Percentiles rank a stretch among this genome's conserved stretches.
phyloP scores from a whole-genome alignment of 2,888 invertebrate genomes.

The Stenolophus ochropezus region DNA sequence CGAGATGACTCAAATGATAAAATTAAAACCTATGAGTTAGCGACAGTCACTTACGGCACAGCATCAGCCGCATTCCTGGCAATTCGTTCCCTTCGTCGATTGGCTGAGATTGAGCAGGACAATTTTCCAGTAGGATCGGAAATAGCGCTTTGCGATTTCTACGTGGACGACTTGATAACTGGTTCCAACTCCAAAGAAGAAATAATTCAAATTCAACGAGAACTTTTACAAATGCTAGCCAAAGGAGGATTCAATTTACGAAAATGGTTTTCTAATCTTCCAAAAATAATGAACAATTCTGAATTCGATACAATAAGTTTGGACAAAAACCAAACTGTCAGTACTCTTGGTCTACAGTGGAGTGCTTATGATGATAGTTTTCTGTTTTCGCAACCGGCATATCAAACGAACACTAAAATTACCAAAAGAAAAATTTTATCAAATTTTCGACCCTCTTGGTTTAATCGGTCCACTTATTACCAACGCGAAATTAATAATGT shows the following conservation, averaged over 20 bases:
- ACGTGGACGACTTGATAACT: conserved; percentile 27
- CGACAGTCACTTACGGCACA: conserved; percentile 61
- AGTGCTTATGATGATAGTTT: background rate
- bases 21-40: conserved; percentile 43
- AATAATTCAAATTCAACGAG: background rate
- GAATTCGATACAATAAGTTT: background rate
- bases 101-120: background rate
- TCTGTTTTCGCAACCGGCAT: background rate
- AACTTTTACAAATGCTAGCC: background rate
- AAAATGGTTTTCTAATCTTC: conserved; percentile 11
- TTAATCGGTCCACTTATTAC: conserved; percentile 62
- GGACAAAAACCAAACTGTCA: conserved; percentile 24
- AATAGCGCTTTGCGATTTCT: conserved; percentile 32
- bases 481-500: conserved; percentile 63
- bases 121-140: conserved; percentile 4
- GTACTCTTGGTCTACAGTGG: conserved; percentile 9
- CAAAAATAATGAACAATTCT: background rate
- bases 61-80: conserved; percentile 62
- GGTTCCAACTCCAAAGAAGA: conserved; percentile 1
- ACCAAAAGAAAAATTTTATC: conserved; percentile 30
- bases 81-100: conserved; percentile 40
- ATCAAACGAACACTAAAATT: background rate
- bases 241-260: conserved; percentile 4
- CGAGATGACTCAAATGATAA: background rate
- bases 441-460: conserved; percentile 63